phyloP scores from a whole-genome alignment of 2,888 invertebrate species.

The Bibio marci region DNA sequence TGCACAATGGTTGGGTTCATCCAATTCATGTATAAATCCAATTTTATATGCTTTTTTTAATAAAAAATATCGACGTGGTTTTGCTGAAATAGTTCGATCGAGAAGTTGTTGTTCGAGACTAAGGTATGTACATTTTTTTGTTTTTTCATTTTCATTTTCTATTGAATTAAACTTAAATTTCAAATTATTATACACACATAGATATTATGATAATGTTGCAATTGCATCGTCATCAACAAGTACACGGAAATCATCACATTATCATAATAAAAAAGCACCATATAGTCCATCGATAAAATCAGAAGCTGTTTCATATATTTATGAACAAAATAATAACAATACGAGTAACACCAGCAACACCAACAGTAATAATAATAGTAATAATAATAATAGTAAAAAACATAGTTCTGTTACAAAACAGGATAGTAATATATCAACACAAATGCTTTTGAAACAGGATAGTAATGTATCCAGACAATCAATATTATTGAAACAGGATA shows the following conservation, averaged over 20 bases:
- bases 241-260: slow-evolving; percentile 70
- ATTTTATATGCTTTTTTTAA: slow-evolving; percentile 90
- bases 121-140: slow-evolving; percentile 24
- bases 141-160: neutral
- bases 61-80: slow-evolving; percentile 80
- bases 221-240: slow-evolving; percentile 74
- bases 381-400: slow-evolving; percentile 27
- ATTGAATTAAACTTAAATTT: too few relatives aligned
- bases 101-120: slow-evolving; percentile 71
- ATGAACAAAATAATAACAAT: slow-evolving; percentile 25
- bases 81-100: slow-evolving; percentile 73
- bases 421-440: slow-evolving; percentile 14
- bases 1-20: slow-evolving; percentile 83
- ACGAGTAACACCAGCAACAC: too few relatives aligned
- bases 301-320: slow-evolving; percentile 39
- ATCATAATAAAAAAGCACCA: slow-evolving; percentile 44
- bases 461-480: slow-evolving; percentile 28
- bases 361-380: slow-evolving; percentile 17
- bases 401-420: slow-evolving; percentile 25
- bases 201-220: slow-evolving; percentile 71
- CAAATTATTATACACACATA: too few relatives aligned
- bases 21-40: slow-evolving; percentile 91
- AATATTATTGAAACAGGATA: slow-evolving; percentile 23
- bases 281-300: slow-evolving; percentile 36
- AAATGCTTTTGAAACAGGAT: slow-evolving; percentile 28